These are phyloP conservation scores for Euura lappo DNA, from an alignment of 1,140 invertebrate genomes.

Conservation along the genomic window DNA sequence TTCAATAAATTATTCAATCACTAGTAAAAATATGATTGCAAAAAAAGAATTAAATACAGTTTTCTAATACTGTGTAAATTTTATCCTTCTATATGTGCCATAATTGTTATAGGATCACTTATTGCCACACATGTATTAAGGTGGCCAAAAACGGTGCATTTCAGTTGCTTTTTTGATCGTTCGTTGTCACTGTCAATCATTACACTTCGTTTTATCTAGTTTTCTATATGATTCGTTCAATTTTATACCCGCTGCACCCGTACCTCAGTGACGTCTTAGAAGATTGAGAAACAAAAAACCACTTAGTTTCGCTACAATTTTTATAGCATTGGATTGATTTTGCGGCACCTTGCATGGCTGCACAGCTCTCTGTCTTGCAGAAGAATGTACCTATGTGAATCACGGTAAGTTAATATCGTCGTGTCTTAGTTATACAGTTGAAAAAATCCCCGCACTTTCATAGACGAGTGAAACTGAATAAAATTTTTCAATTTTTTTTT, in stretches of 20 bases:
- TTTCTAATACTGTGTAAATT: too few relatives aligned
- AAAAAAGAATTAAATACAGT: too few relatives aligned
- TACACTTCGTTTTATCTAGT: neutral
- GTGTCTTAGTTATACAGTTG: neutral
- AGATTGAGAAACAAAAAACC: neutral
- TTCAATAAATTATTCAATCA: too few relatives aligned
- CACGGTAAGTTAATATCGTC: neutral
- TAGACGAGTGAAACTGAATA: neutral
- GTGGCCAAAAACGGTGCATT: too few relatives aligned
- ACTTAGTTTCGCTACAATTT: constrained; percentile 1
- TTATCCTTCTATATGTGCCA: too few relatives aligned
- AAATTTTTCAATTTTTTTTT: constrained; percentile 21
- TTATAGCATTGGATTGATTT: constrained; percentile 12
- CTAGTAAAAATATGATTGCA: too few relatives aligned
- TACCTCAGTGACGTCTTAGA: too few relatives aligned
- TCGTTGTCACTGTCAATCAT: neutral
- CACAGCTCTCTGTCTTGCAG: neutral
- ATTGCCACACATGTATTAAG: too few relatives aligned
- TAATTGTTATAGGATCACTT: too few relatives aligned
- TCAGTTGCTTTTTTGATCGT: neutral
- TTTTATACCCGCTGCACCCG: too few relatives aligned
- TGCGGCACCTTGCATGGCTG: constrained; percentile 13
- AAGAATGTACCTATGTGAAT: neutral
- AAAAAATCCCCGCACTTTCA: neutral
- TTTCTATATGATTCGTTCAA: neutral